Evolutionary conservation across 2,888 invertebrate genomes (phyloP), one percentile per base, ranked within the genome.

Genomic region (Euproctis similis): DNA sequence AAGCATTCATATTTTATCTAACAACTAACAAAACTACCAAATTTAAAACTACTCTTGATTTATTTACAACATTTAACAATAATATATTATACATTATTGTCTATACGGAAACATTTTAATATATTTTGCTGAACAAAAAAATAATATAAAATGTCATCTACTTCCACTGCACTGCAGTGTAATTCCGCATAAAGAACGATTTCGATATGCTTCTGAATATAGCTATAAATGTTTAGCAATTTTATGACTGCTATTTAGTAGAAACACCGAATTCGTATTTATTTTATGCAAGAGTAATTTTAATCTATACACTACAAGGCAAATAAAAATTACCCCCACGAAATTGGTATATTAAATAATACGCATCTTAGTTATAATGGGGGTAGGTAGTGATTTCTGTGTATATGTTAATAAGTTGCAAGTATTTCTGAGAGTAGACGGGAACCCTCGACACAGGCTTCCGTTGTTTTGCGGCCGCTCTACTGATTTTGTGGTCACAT

Each of bases 401-500:
- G 37, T 43, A 36, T 42, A 52, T 59, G 51, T 56, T 55, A 65
- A 62, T 69, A 71, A 64, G 67, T 69, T 58, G 64, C 56, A 58
- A 53, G 54, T 55, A 59, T 71, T 70, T 76, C 75, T 62, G 76
- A 80, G 66, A 59, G 46, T 55, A 50, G n/a, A n/a, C n/a, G 63
- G 61, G 59, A 35, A 60, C 66, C 62, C 60, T 54, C 59, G 55
- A 34, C 38, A 61, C 63, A 55, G 71, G 72, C 81, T 81, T 84
- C 84, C 84, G 84, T 60, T 73, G 81, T 75, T 69, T 62, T 78
- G 84, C 60, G 81, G 80, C 58, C 55, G 59, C 39, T n/a, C n/a
- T 72, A 62, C 72, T 74, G 81, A 80, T 78, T 77, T 78, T 81
- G 82, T 67, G 84, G 84, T 84, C 73, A 68, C 71, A 74, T 81